Evolutionary conservation across 2,113 vertebrate species (phyloP), one percentile per base, ranked within the genome.

Genomic region (Nothocercus julius): DNA sequence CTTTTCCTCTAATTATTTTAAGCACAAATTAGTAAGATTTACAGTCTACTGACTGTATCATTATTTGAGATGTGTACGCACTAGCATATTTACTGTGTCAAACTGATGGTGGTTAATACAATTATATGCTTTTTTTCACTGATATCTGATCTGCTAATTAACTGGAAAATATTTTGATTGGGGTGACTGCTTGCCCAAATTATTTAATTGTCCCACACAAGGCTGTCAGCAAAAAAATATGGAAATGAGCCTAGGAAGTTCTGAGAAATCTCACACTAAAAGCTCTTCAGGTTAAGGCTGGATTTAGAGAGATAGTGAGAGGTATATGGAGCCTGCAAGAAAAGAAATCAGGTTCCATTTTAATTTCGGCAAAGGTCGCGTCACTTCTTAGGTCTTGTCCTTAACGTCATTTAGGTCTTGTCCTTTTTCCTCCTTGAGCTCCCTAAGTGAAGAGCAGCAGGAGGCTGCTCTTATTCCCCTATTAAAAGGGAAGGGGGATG

Each of bases 101-200:
- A 97, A 86, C 67, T 94, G 91, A 90, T 96, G 77, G 86, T 91
- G 49, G 88, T 77, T 97, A 95, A 97, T 92, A 97, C 10, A 95
- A 96, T 97, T 92, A 96, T 95, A 94, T 94, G 91, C 69, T 90
- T 96, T 97, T 97, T 91, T 95, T 64, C 93, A 95, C 93, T 83
- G 91, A 94, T 91, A 96, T 93, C 67, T 93, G 90, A 95, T 96
- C 83, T 96, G 66, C 70, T 96, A 97, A 96, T 97, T 97, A 96
- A 81, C 91, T 96, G 95, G 96, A 96, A 96, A 97, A 96, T 81
- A 89, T 85, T 95, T 92, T 97, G 93, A 95, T 95, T 97, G 88
- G 95, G 92, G 89, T 97, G 96, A 96, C 73, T 97, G 96, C 91
- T 96, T 97, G 47, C 44, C 66, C 72, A 97, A 95, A 96, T 96